These are phyloP conservation scores for Mycteria americana DNA, from an alignment of 2,797 vertebrate species.

Conservation along the genomic window DNA sequence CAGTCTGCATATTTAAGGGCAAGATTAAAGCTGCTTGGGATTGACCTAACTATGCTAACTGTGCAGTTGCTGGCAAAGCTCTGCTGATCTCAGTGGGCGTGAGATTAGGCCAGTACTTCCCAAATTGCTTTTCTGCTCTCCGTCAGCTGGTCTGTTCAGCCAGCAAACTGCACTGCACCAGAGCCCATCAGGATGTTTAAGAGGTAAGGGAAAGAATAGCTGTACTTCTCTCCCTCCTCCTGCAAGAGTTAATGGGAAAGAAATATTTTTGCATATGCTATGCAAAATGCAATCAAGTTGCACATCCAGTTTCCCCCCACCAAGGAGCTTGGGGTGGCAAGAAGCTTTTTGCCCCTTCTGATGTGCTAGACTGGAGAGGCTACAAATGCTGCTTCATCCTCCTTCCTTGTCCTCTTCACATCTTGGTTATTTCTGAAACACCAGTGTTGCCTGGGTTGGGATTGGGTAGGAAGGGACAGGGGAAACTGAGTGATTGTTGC, in stretches of 20 bases:
- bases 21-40: neutral
- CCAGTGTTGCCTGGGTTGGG: neutral
- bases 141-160: neutral
- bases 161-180: neutral
- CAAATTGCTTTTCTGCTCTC: neutral
- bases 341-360: neutral
- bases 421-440: neutral
- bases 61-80: neutral
- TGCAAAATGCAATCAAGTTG: neutral
- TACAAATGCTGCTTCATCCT: neutral
- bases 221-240: neutral
- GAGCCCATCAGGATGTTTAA: neutral
- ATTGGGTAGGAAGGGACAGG: neutral
- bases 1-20: neutral
- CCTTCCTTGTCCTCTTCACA: neutral
- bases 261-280: neutral
- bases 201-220: neutral
- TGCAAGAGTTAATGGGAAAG: neutral
- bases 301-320: neutral
- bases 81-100: neutral
- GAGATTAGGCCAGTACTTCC: neutral
- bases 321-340: neutral
- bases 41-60: neutral
- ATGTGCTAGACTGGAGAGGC: neutral
- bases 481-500: neutral